phyloP scores from a whole-genome alignment of 2,113 vertebrate species.

The Setophaga petechia region DNA sequence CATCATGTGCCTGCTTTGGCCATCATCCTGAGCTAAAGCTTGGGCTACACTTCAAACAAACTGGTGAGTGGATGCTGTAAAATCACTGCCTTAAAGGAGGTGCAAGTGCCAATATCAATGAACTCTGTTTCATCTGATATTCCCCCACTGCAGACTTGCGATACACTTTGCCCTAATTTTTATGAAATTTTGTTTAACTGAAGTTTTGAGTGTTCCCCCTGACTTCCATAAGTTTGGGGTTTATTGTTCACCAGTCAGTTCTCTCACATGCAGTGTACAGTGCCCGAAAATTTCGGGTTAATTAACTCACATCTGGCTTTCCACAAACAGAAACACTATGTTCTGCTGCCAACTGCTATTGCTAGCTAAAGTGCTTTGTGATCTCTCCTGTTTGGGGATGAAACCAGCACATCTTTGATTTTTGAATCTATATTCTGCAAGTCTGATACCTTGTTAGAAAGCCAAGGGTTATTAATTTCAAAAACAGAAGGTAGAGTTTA shows the following conservation, averaged over 20 bases:
- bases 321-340: slow-evolving; percentile 1
- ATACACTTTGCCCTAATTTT: not conserved
- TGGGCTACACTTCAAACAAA: not conserved
- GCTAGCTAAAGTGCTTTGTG: not conserved
- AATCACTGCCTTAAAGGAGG: not conserved
- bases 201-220: not conserved
- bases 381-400: slow-evolving; percentile 8
- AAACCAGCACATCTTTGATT: slow-evolving; percentile 36
- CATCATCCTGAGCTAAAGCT: not conserved
- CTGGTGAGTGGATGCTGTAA: not conserved
- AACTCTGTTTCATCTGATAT: not conserved
- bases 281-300: not conserved
- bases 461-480: slow-evolving; percentile 66
- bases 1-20: not conserved
- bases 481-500: slow-evolving; percentile 64
- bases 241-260: slow-evolving; percentile 7
- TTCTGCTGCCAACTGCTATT: not conserved
- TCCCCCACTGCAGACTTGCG: not conserved
- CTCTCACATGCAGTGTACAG: not conserved
- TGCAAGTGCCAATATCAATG: not conserved
- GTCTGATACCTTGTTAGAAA: slow-evolving; percentile 48
- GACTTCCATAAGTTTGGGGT: not conserved
- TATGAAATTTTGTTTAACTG: not conserved
- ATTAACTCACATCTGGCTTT: slow-evolving; percentile 53
- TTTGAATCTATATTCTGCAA: slow-evolving; percentile 26